Base-by-base conservation (phyloP, 2,888 invertebrate species). In the Drosophila neoperkinsi region DNA sequence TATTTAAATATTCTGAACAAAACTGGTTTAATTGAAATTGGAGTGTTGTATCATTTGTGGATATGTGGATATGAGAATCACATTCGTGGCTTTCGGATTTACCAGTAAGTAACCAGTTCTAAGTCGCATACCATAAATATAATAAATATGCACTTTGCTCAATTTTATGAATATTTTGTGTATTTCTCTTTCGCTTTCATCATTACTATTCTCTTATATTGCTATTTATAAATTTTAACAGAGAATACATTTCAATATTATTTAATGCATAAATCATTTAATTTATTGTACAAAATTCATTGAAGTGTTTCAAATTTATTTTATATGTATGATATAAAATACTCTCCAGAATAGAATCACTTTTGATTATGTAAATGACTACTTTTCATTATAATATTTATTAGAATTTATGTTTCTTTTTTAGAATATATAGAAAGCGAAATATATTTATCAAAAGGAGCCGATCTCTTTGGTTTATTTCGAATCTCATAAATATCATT, bases 11-110 rank as follows among this genome's bases (percentile, higher is more conserved):
- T 60, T 74, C 68, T 76, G 55, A 70, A 9, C 18, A n/a, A 73
- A 85, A 90, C 88, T 71, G 84, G 90, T 85, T 85, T 88, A 74
- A 87, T 77, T 79, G 64, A 84, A 84, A 75, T 77, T 57, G 49
- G 65, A 61, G 71, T 68, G 85, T 89, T 88, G 79, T 82, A 87
- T 87, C 82, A 80, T 72, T 74, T 74, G 61, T 64, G 49, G 31
- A 74, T 68, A 74, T 65, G 53, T 25, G 43, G 46, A 46, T 25
- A 46, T 9, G 38, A 60, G 36, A 61, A 67, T 34, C 70, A 52
- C 57, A 80, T 65, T 62, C 46, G 60, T 57, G 43, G 53, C 56
- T 52, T 38, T 38, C 36, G 58, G 61, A 36, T 69, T 52, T 62
- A 59, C 68, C 59, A 10, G 21, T 38, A 25, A 13, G 9, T 25